Evolutionary conservation across 2,113 vertebrate genomes (phyloP).

Genomic region (Pterocles gutturalis): DNA sequence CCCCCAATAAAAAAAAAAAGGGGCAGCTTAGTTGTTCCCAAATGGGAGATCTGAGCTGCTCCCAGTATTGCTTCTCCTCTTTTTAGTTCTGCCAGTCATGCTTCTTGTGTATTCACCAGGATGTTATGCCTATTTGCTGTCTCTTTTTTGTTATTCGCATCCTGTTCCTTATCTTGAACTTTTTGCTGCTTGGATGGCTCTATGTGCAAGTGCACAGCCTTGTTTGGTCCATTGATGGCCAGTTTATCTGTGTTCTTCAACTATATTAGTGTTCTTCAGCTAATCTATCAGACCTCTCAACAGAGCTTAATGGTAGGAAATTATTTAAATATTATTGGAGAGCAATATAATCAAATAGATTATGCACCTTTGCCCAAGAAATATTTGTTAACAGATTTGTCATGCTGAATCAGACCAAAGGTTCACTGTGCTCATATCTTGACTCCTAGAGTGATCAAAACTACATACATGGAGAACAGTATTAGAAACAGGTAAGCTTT

Average conservation of each 20-base stretch:
- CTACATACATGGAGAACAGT: not conserved
- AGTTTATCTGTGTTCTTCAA: not conserved
- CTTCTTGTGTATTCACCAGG: not conserved
- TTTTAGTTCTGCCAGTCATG: not conserved
- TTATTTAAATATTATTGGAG: not conserved
- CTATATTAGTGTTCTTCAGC: not conserved
- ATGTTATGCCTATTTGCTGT: not conserved
- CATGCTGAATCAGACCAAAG: not conserved
- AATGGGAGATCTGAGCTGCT: not conserved
- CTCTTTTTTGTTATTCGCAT: not conserved
- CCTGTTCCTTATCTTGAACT: not conserved
- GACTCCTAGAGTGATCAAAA: not conserved
- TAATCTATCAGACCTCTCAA: not conserved
- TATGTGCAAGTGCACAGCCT: not conserved
- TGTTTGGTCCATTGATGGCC: not conserved
- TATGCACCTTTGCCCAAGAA: not conserved
- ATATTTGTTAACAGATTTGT: not conserved
- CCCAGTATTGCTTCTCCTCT: not conserved
- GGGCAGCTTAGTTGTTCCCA: not conserved
- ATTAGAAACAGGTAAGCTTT: not conserved
- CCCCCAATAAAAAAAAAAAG: not conserved
- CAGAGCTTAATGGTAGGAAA: not conserved
- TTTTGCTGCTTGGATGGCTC: not conserved
- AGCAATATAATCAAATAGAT: not conserved
- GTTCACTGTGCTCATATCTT: not conserved